Base-by-base conservation (phyloP, 2,113 vertebrate genomes). In the Trichomycterus rosablanca region DNA sequence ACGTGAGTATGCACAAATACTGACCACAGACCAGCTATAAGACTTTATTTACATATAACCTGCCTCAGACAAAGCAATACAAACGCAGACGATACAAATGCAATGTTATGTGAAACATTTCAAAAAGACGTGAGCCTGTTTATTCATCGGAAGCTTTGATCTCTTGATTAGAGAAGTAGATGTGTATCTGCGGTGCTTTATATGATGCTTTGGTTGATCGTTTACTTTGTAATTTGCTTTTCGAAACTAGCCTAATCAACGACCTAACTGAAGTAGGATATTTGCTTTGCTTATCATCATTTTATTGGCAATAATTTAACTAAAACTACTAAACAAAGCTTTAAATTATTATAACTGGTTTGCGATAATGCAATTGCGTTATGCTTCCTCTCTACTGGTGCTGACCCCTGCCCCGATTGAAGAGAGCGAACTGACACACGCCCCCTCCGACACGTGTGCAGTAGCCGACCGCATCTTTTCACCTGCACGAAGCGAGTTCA, bases 91-190 rank as follows among this genome's bases (percentile, higher is more conserved):
- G 5, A 24, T n/a, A 26, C 5, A 24, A 42, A 32, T 34, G 2
- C 9, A 40, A 54, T 46, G 30, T 59, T 14, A 52, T 64, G 44
- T 40, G n/a, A 66, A n/a, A 52, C 11, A 39, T 42, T 39, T 43
- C 11, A 55, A 18, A 18, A 48, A 40, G 32, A 44, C 19, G 1
- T 0, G 16, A 32, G 26, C 28, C 9, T 44, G 20, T 50, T 71
- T 37, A 48, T 44, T 7, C 35, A 7, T 4, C 6, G 12, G 28
- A 45, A 16, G 26, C 42, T 46, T 28, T 48, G 51, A 55, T 35
- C 51, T 42, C 23, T 20, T 42, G 35, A 16, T 43, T 12, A 50
- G 12, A 61, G 50, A 18, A 24, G 28, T 22, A 55, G 62, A 55
- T 43, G 23, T 35, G 51, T 39, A 40, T 30, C 30, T 28, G 20